Conservation (phyloP, 1,140 invertebrate species). For the Papilio polytes region DNA sequence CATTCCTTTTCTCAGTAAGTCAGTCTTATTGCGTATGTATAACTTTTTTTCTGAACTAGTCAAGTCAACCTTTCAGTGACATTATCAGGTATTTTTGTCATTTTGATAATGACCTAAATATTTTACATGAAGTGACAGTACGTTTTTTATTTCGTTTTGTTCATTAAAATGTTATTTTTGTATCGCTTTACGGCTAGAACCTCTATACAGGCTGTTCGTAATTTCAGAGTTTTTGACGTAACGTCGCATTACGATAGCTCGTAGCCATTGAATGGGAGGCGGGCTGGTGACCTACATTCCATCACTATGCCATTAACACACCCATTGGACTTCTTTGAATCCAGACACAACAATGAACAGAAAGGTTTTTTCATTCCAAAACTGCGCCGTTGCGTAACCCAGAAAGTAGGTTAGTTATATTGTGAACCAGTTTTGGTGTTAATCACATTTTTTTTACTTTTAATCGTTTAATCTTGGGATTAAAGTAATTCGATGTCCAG, state of each 20-base stretch:
- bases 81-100: neutral
- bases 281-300: conserved; percentile 37
- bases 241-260: conserved; percentile 8
- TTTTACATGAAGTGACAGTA: too few relatives aligned
- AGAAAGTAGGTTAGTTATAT: conserved; percentile 21
- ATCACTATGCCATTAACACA: conserved; percentile 36
- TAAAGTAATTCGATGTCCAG: neutral
- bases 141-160: too few relatives aligned
- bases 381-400: conserved; percentile 27
- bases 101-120: too few relatives aligned
- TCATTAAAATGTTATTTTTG: too few relatives aligned
- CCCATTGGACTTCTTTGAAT: conserved; percentile 40
- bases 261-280: conserved; percentile 30
- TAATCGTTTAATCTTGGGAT: neutral
- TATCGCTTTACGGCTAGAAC: too few relatives aligned
- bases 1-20: conserved; percentile 25
- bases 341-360: conserved; percentile 36
- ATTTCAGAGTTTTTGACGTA: conserved; percentile 15
- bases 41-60: neutral
- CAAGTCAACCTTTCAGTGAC: neutral
- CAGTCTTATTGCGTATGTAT: neutral
- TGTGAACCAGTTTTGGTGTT: conserved; percentile 1
- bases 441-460: neutral
- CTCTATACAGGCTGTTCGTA: neutral
- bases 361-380: conserved; percentile 35